Evolutionary conservation across 1,140 invertebrate species (phyloP).

Genomic region (Agrypnia vestita): DNA sequence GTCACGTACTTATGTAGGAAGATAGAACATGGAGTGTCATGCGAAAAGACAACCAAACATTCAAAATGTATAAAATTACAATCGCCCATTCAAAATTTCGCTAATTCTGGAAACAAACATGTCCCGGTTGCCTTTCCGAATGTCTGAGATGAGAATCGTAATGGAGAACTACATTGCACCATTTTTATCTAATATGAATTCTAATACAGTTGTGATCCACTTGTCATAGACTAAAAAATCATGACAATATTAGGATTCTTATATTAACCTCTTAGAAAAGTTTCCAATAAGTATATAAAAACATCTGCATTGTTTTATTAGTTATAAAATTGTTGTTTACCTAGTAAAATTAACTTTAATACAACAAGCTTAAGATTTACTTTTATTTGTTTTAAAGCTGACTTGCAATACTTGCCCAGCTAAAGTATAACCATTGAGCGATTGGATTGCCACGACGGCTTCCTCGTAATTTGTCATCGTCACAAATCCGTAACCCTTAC

Average conservation of each 20-base stretch:
- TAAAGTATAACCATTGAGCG: conserved; percentile 91
- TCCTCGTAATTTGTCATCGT: conserved; percentile 97
- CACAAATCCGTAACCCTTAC: conserved; percentile 95
- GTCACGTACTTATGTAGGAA: conserved; percentile 56
- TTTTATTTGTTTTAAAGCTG: conserved; percentile 89
- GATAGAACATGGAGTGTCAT: conserved; percentile 51
- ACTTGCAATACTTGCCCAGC: conserved; percentile 92
- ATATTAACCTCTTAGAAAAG: conserved; percentile 56
- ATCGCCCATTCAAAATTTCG: conserved; percentile 38
- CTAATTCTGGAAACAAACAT: conserved; percentile 36
- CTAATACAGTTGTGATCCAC: conserved; percentile 48
- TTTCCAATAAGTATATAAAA: conserved; percentile 57
- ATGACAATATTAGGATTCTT: conserved; percentile 48
- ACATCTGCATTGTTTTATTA: conserved; percentile 56
- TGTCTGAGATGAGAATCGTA: conserved; percentile 47
- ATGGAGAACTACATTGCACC: conserved; percentile 59
- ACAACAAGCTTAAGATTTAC: conserved; percentile 73
- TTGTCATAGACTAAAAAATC: conserved; percentile 49
- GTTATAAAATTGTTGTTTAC: conserved; percentile 55
- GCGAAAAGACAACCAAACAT: conserved; percentile 44
- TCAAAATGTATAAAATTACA: conserved; percentile 49
- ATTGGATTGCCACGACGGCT: conserved; percentile 90
- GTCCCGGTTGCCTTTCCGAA: conserved; percentile 27
- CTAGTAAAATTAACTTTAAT: conserved; percentile 54
- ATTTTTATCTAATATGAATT: conserved; percentile 56